Percentiles rank a stretch among this genome's conserved stretches.
Conservation (phyloP, 2,888 invertebrate species). For the Ditylenchus weischeri region DNA sequence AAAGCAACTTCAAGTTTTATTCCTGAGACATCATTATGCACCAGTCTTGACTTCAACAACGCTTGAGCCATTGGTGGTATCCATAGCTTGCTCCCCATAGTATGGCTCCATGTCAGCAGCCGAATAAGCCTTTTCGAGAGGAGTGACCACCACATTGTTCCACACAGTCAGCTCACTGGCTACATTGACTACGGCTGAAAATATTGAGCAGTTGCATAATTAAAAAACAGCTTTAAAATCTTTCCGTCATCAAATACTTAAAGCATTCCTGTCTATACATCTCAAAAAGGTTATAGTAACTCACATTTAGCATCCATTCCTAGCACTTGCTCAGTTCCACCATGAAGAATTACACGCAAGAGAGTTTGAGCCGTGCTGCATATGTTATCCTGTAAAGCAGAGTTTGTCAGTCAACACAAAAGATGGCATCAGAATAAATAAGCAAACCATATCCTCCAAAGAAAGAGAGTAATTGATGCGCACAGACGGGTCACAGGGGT, state of each 20-base stretch:
- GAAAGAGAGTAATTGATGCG: constrained; percentile 30
- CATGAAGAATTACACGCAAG: constrained; percentile 82
- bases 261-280: neutral
- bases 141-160: constrained; percentile 92
- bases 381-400: constrained; percentile 72
- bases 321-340: constrained; percentile 82
- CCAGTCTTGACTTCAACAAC: too few relatives aligned
- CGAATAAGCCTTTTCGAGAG: constrained; percentile 68
- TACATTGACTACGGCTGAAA: constrained; percentile 61
- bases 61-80: too few relatives aligned
- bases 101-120: constrained; percentile 23
- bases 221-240: constrained; percentile 12
- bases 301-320: constrained; percentile 65
- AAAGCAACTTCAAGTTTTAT: too few relatives aligned
- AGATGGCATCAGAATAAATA: neutral
- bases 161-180: constrained; percentile 89
- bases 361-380: constrained; percentile 90
- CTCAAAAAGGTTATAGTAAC: neutral
- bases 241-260: too few relatives aligned
- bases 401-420: neutral
- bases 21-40: too few relatives aligned
- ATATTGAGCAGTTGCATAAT: neutral
- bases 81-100: too few relatives aligned
- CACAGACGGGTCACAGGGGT: constrained; percentile 75
- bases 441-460: constrained; percentile 23